These are phyloP conservation scores for Myodes glareolus DNA, from an alignment of 2,113 vertebrate genomes.

Conservation along the genomic window DNA sequence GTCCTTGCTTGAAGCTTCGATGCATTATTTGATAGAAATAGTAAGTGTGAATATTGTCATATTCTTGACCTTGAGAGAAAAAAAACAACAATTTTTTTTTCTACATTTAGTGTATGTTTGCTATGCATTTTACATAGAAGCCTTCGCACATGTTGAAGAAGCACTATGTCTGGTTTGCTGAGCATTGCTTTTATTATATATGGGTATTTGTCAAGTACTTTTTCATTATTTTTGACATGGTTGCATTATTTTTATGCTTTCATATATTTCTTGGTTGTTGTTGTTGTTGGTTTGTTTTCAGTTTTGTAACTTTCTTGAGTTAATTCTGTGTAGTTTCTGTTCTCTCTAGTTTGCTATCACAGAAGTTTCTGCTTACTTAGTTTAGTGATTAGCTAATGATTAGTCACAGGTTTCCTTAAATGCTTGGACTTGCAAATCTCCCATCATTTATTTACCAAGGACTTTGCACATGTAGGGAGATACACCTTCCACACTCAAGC, in stretches of 20 bases:
- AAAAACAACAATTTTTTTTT: conserved; percentile 39
- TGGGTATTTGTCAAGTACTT: not conserved
- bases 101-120: not conserved
- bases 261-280: not conserved
- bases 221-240: conserved; percentile 37
- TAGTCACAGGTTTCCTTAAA: conserved; percentile 34
- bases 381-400: not conserved
- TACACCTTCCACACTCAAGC: not conserved
- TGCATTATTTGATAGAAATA: conserved; percentile 7
- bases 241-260: conserved; percentile 28
- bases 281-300: conserved; percentile 3
- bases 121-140: not conserved
- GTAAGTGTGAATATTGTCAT: not conserved
- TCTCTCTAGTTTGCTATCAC: not conserved
- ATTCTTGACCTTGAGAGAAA: conserved; percentile 11
- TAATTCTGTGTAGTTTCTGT: not conserved
- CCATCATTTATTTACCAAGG: conserved; percentile 15
- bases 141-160: not conserved
- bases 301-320: not conserved
- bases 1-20: not conserved
- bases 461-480: not conserved
- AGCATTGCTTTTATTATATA: conserved; percentile 25
- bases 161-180: not conserved
- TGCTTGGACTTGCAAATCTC: not conserved
- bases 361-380: conserved; percentile 1